Evolutionary conservation across 2,113 vertebrate species (phyloP), one percentile per base, ranked within the genome.

Genomic region (Grammomys surdaster): DNA sequence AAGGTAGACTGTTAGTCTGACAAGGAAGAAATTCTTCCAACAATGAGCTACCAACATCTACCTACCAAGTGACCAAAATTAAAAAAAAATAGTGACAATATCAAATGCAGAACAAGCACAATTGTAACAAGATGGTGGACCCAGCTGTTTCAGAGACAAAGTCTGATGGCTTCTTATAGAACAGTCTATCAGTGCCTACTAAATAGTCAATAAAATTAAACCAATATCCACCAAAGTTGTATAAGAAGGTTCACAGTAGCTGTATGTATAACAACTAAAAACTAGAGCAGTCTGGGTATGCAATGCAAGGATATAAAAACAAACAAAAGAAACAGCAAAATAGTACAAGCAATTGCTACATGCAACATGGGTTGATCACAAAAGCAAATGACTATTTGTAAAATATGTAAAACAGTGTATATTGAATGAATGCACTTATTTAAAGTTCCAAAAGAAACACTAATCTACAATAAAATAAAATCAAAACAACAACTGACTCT

Each of bases 1-100:
- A 48, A 33, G 28, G 9, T 10, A 22, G 28, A 48, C 9, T 69
- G 0, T 67, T 10, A 33, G 9, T 33, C 84, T 22, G 16, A 20
- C 43, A 86, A 31, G 28, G 40, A 67, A 86, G 16, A 28, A 48
- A 67, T 86, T 33, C 82, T 86, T 43, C 16, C 40, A 33, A 86
- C 40, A 67, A 65, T n/a, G n/a, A 85, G 46, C 48, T 26, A 88
- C 3, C 12, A 91, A 16, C 17, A 63, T 4, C 60, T 3, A 33
- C 14, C 33, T 12, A 65, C 20, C 0, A 92, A 87, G 65, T 56
- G 43, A 46, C 31, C 77, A 87, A 63, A 91, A 93, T 85, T 70
- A 63, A 51, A 94, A 93, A 93, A 36, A 67, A 93, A 51, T n/a
- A 73, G 6, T 58, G n/a, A 54, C 36, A 91, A 13, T 78, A 28